A percentile compares a stretch with the other conserved stretches of the same genome.
Conservation (phyloP, 2,888 invertebrate species). For the Hylaea fasciaria region DNA sequence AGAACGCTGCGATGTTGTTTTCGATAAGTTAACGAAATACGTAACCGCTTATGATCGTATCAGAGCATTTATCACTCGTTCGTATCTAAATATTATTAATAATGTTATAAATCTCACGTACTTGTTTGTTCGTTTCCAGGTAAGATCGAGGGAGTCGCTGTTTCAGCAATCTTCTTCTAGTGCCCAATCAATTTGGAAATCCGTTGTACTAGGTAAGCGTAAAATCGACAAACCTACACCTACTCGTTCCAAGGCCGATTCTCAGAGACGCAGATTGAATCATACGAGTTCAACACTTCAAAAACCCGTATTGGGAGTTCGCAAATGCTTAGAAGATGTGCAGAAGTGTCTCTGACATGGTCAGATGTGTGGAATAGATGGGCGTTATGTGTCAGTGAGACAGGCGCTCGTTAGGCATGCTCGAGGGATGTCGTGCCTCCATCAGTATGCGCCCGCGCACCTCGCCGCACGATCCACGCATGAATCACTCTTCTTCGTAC, state of each 20-base stretch:
- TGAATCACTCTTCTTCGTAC: conserved; percentile 75
- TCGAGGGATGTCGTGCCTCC: conserved; percentile 58
- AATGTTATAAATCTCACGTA: conserved; percentile 42
- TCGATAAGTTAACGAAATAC: conserved; percentile 41
- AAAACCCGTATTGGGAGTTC: too few species aligned
- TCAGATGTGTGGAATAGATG: conserved; percentile 43
- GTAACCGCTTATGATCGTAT: conserved; percentile 45
- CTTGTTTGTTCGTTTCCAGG: conserved; percentile 58
- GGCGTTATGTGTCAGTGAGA: conserved; percentile 63
- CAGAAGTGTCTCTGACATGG: conserved; percentile 13
- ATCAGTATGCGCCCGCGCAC: conserved; percentile 81
- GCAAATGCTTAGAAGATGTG: too few species aligned
- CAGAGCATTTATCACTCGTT: conserved; percentile 47
- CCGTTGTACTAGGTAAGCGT: too few species aligned
- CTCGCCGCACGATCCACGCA: conserved; percentile 73
- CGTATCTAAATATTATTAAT: conserved; percentile 40
- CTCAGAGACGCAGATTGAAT: too few species aligned
- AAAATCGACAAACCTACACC: too few species aligned
- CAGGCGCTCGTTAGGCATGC: conserved; percentile 69
- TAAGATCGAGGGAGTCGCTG: conserved; percentile 43
- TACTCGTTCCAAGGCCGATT: too few species aligned
- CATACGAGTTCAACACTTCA: too few species aligned
- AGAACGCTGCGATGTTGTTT: conserved; percentile 42
- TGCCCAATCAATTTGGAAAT: too few species aligned
- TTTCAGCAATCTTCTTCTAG: too few species aligned